Evolutionary conservation across 1,140 invertebrate genomes (phyloP), one percentile per base, ranked within the genome.

Genomic region (Parapsyche elsis): DNA sequence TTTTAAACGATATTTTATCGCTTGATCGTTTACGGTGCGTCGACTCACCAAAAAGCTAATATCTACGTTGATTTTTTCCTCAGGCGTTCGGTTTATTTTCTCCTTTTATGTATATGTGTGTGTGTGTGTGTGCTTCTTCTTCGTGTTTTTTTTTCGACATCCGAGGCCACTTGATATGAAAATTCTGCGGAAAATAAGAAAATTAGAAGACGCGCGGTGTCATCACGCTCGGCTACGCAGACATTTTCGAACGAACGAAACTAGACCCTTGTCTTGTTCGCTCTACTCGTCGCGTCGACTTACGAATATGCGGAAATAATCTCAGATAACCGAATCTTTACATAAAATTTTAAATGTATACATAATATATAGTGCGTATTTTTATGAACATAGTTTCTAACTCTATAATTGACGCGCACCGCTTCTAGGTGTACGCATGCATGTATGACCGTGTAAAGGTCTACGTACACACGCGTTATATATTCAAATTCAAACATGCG

Each of bases 401-500:
- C n/a, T n/a, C n/a, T n/a, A n/a, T n/a, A n/a, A n/a, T n/a, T n/a
- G n/a, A n/a, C n/a, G n/a, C n/a, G n/a, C n/a, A n/a, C n/a, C n/a
- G n/a, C n/a, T n/a, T n/a, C n/a, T n/a, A n/a, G n/a, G n/a, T n/a
- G n/a, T n/a, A n/a, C n/a, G n/a, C n/a, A n/a, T n/a, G n/a, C n/a
- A n/a, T n/a, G n/a, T n/a, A n/a, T 38, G 30, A 7, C 30, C 30
- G 30, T 38, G 30, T 38, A 38, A 38, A 38, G 30, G 30, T 38
- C 30, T 38, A 7, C 30, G 30, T 10, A 53, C 49, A 53, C 16
- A 10, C 49, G 10, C 2, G 49, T 53, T 53, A 53, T 61, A 21
- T 61, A 61, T 61, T 61, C 19, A 61, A 61, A 61, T 61, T 14
- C 19, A 61, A 61, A 61, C 59, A 61, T 61, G 59, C 59, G 59